Percentiles rank a stretch among this genome's conserved stretches.
Evolutionary conservation across 2,113 vertebrate species (phyloP).

Genomic region (Acanthochromis polyacanthus): DNA sequence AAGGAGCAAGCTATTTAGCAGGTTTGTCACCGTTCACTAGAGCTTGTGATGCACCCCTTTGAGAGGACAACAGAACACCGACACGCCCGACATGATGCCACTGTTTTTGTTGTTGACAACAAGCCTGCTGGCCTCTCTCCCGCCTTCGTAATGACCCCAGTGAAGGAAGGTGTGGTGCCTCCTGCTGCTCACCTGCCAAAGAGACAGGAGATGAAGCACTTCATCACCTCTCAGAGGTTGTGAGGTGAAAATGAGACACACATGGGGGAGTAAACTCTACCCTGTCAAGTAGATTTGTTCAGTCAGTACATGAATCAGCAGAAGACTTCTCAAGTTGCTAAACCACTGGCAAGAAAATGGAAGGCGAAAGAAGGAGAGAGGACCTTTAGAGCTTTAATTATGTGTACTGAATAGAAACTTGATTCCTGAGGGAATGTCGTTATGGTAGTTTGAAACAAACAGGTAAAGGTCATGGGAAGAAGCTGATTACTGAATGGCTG

Average conservation of each 20-base stretch:
- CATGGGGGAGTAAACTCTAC: conserved; percentile 28
- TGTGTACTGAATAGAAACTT: conserved; percentile 69
- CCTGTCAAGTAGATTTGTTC: conserved; percentile 59
- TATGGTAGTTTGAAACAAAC: conserved; percentile 58
- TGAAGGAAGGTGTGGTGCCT: conserved; percentile 32
- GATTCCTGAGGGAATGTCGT: conserved; percentile 63
- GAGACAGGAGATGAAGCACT: conserved; percentile 21
- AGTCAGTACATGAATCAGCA: conserved; percentile 71
- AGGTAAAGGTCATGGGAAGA: conserved; percentile 53
- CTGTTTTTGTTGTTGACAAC: conserved; percentile 34
- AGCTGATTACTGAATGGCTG: conserved; percentile 7
- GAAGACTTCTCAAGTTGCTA: conserved; percentile 40
- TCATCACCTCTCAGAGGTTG: conserved; percentile 10
- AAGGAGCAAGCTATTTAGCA: conserved; percentile 13
- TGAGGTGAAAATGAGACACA: conserved; percentile 62
- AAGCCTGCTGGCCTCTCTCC: background rate
- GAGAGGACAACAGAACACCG: conserved; percentile 40
- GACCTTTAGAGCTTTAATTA: conserved; percentile 64
- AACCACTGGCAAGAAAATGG: conserved; percentile 48
- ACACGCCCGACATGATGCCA: conserved; percentile 51
- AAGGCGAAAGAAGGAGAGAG: conserved; percentile 14
- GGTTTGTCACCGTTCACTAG: conserved; percentile 28
- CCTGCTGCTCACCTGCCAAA: conserved; percentile 42
- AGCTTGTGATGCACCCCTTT: conserved; percentile 44
- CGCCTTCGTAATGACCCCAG: conserved; percentile 24